Evolutionary conservation across 2,113 vertebrate genomes (phyloP).

Genomic region (Nettapus auritus): DNA sequence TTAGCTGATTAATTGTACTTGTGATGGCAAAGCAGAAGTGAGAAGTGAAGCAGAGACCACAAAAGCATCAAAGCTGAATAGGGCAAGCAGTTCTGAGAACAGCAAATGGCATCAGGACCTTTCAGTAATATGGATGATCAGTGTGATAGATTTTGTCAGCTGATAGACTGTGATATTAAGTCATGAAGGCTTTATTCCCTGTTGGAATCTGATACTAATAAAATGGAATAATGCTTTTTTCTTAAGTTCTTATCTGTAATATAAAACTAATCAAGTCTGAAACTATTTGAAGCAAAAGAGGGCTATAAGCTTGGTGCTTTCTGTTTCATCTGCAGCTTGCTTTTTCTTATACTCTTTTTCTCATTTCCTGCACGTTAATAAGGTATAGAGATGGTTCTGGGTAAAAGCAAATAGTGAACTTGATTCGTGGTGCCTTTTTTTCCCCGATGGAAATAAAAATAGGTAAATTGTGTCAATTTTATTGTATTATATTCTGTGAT

Average conservation of each 20-base stretch:
- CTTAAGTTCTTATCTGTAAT: constrained; percentile 55
- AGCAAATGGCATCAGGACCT: constrained; percentile 54
- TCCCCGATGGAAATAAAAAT: background rate
- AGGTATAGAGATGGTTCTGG: background rate
- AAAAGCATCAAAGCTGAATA: constrained; percentile 37
- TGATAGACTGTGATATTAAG: constrained; percentile 59
- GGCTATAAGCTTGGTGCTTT: constrained; percentile 13
- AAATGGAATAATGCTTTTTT: constrained; percentile 64
- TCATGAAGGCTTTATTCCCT: constrained; percentile 59
- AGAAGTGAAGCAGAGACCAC: constrained; percentile 55
- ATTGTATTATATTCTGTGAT: background rate
- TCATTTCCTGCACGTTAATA: constrained; percentile 16
- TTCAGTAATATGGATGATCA: constrained; percentile 68
- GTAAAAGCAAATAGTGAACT: background rate
- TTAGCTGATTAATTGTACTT: constrained; percentile 74
- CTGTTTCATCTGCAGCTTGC: background rate
- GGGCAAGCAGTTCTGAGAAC: constrained; percentile 31
- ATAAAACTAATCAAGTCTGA: constrained; percentile 50
- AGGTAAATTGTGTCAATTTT: background rate
- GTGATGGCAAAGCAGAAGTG: constrained; percentile 46
- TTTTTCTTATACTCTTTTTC: background rate
- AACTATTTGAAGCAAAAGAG: constrained; percentile 13
- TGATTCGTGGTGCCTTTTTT: background rate
- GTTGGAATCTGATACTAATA: constrained; percentile 68
- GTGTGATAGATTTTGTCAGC: constrained; percentile 69